phyloP scores from a whole-genome alignment of 2,888 invertebrate species.

The Pristionchus arcanus region DNA sequence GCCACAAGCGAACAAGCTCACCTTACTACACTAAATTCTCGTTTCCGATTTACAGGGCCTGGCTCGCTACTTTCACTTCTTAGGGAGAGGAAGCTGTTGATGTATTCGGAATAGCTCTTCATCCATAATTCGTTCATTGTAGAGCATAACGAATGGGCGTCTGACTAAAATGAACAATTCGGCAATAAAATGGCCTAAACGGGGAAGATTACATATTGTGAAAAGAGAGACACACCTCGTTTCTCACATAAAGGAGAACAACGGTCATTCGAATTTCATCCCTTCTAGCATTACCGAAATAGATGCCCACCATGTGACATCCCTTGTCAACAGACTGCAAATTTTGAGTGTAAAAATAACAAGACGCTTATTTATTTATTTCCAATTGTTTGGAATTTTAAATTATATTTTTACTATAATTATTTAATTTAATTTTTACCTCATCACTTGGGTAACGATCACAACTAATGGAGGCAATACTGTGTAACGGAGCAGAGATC shows the following conservation, averaged over 20 bases:
- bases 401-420: neutral
- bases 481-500: conserved; percentile 1
- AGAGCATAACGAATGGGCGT: neutral
- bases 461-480: conserved; percentile 27
- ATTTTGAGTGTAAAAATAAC: neutral
- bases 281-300: conserved; percentile 3
- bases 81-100: conserved; percentile 11
- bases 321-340: neutral
- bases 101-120: conserved; percentile 21
- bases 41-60: neutral
- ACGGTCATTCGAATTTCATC: conserved; percentile 5
- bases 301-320: conserved; percentile 11
- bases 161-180: neutral
- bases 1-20: neutral
- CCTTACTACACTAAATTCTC: conserved; percentile 21
- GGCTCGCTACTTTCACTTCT: neutral
- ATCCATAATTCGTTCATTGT: conserved; percentile 21
- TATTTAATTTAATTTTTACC: neutral
- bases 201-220: neutral
- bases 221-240: conserved; percentile 21
- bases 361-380: too few relatives aligned
- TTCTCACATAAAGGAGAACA: neutral
- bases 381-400: neutral
- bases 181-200: too few relatives aligned
- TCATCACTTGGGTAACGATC: neutral